A percentile compares a stretch with the other conserved stretches of the same genome.
Conservation (phyloP, 2,113 vertebrate species). For the Chrysochloris asiatica region DNA sequence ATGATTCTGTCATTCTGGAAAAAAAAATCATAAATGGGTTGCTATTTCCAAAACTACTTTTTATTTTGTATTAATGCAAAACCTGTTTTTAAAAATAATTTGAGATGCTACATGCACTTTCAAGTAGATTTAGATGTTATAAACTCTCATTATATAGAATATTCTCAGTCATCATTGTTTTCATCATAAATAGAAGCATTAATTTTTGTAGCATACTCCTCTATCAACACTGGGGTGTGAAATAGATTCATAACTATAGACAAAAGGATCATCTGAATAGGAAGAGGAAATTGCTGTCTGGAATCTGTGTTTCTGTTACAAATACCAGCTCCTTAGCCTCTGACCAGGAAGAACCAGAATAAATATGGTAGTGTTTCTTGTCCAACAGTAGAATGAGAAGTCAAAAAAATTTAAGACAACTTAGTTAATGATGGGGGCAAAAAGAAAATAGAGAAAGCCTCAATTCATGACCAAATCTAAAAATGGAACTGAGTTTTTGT, state of each 20-base stretch:
- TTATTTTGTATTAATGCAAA: slow-evolving; percentile 46
- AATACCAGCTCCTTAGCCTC: not conserved
- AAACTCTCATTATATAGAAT: not conserved
- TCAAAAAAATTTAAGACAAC: not conserved
- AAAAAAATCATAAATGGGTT: not conserved
- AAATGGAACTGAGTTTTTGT: not conserved
- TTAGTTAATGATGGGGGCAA: not conserved
- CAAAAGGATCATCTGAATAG: not conserved
- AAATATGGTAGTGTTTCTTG: not conserved
- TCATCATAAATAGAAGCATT: slow-evolving; percentile 38
- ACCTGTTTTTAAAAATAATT: slow-evolving; percentile 16
- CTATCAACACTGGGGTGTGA: slow-evolving; percentile 17
- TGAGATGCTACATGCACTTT: slow-evolving; percentile 8
- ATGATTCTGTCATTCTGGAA: slow-evolving; percentile 9
- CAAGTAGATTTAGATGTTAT: slow-evolving; percentile 7
- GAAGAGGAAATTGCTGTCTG: not conserved
- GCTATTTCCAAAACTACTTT: not conserved
- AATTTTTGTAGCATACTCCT: slow-evolving; percentile 3
- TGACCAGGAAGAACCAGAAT: not conserved
- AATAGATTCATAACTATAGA: slow-evolving; percentile 48
- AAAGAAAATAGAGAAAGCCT: not conserved
- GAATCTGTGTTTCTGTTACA: not conserved
- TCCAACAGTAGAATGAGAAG: not conserved
- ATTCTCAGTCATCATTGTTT: slow-evolving; percentile 33
- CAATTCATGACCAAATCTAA: not conserved